Evolutionary conservation across 1,140 invertebrate genomes (phyloP).

Genomic region (Tetramorium simillimum): DNA sequence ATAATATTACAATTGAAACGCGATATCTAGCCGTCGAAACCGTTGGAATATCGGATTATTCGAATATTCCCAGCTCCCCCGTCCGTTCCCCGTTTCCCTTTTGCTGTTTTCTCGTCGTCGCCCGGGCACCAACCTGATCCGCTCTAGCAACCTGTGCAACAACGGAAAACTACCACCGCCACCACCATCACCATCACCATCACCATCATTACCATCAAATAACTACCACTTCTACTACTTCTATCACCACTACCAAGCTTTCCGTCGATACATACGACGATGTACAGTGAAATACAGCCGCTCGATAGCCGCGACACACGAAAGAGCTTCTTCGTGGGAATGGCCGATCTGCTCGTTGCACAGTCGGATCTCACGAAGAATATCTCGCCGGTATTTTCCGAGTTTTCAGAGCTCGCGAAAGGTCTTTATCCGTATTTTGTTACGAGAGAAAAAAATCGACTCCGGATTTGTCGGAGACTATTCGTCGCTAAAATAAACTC

Average conservation of each 20-base stretch:
- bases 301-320: conserved; percentile 29
- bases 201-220: too few relatives aligned
- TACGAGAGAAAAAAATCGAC: background rate
- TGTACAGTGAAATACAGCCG: background rate
- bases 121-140: conserved; percentile 61
- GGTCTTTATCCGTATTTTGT: background rate
- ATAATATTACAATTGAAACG: background rate
- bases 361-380: background rate
- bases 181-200: background rate
- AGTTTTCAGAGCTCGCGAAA: background rate
- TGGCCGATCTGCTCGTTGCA: background rate
- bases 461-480: background rate
- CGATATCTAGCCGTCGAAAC: background rate
- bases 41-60: background rate
- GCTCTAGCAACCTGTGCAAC: conserved; percentile 51
- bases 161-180: conserved; percentile 49
- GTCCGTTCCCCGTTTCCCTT: background rate
- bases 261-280: conserved; percentile 18
- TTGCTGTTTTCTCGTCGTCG: conserved; percentile 69
- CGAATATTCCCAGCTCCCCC: conserved; percentile 44
- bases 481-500: background rate
- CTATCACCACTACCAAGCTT: conserved; percentile 17
- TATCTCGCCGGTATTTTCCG: background rate
- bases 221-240: background rate
- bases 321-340: conserved; percentile 2